phyloP scores from a whole-genome alignment of 2,888 invertebrate species.

The Cephus runcator region DNA sequence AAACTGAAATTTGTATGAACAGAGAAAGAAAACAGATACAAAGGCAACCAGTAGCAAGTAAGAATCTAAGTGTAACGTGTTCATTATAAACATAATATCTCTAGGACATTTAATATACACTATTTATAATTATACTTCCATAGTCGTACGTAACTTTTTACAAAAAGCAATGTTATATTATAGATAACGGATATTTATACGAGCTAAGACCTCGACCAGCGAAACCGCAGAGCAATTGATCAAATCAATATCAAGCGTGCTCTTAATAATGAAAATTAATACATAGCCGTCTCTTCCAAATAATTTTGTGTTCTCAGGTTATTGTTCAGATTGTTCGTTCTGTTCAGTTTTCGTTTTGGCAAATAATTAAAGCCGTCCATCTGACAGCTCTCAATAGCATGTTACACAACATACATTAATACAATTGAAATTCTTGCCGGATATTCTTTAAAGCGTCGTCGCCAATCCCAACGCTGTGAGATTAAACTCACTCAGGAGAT shows the following conservation, averaged over 20 bases:
- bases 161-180: slow-evolving; percentile 12
- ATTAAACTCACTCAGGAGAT: neutral
- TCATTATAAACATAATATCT: neutral
- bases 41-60: neutral
- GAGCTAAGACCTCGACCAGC: neutral
- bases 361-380: neutral
- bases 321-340: neutral
- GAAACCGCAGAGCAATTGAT: neutral
- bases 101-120: neutral
- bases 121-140: neutral
- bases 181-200: neutral
- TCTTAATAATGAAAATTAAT: neutral
- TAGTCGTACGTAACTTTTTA: slow-evolving; percentile 21
- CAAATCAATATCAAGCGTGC: neutral
- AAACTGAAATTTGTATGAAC: neutral
- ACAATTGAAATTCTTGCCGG: neutral
- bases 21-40: neutral
- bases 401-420: neutral
- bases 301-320: neutral
- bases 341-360: neutral
- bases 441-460: neutral
- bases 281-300: neutral
- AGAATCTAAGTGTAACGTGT: neutral
- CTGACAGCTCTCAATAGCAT: neutral
- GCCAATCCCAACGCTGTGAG: neutral